phyloP scores from a whole-genome alignment of 1,140 invertebrate species.

The Musca domestica region DNA sequence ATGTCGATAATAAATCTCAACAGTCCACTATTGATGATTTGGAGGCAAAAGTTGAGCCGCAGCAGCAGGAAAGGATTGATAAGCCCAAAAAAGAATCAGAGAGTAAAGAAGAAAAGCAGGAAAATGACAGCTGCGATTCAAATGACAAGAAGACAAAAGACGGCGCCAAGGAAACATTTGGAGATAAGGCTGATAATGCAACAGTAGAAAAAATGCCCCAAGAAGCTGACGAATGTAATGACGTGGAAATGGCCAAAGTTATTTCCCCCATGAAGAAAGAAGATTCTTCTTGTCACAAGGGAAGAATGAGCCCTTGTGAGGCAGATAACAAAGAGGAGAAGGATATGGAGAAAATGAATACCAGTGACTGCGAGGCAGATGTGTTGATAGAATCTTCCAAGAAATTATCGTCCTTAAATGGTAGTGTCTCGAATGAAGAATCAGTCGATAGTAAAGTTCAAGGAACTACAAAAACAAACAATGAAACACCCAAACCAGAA shows the following conservation, averaged over 20 bases:
- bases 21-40: too few relatives aligned
- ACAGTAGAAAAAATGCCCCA: too few relatives aligned
- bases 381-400: not conserved
- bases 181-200: not conserved
- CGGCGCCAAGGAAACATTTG: not conserved
- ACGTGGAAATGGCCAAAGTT: not conserved
- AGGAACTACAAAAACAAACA: not conserved
- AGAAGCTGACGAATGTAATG: too few relatives aligned
- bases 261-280: not conserved
- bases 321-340: not conserved
- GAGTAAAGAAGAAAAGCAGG: not conserved
- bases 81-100: not conserved
- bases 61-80: not conserved
- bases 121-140: not conserved
- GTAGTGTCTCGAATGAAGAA: slow-evolving; percentile 7
- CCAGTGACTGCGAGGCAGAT: slow-evolving; percentile 38
- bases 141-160: not conserved
- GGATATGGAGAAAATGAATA: slow-evolving; percentile 44
- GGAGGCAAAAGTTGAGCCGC: not conserved
- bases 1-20: too few relatives aligned
- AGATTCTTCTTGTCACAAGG: not conserved
- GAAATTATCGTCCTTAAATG: slow-evolving; percentile 11
- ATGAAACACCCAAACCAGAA: not conserved
- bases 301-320: not conserved
- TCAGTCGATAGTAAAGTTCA: too few relatives aligned